Base-by-base conservation (phyloP, 2,888 invertebrate species). In the Priocnemis perturbator region DNA sequence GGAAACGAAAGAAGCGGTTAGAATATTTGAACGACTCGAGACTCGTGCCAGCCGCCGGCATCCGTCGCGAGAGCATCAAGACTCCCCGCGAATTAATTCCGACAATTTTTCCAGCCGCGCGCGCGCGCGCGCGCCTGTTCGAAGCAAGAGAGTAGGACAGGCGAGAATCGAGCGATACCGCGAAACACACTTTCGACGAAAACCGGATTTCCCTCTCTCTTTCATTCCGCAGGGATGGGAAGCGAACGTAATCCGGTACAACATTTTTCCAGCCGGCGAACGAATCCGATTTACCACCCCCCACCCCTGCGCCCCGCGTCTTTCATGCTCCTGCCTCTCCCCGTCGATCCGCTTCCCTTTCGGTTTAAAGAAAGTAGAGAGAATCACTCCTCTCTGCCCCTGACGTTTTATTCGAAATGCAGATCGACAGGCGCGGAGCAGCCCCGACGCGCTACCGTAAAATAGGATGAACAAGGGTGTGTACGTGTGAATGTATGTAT, bases 361-460 rank as follows among this genome's bases (percentile, higher is more conserved):
- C 64, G 20, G 5, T 60, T 60, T 60, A 58, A 58, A 58, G 37
- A 58, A 26, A 30, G 44, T 21, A 58, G 44, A 58, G 58, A 37
- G 44, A 58, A 58, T 58, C 58, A 44, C 30, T 44, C 44, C 37
- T 20, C 37, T 20, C 37, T 44, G 44, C 58, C 67, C 59, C 56
- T 62, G 70, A 70, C 63, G 62, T 71, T 68, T 71, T 68, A 68
- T 71, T 68, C 71, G 71, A 53, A 68, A 71, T 63, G 68, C 60
- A 68, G 68, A 71, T 71, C 68, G 71, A 71, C 68, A 64, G 70
- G 56, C 58, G 55, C 62, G 59, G 62, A 23, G 64, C 26, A 45
- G 47, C 52, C 21, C 44, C 50, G 59, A 53, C 50, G 53, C 62
- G 67, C 59, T 20, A 62, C 69, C 69, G 69, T 69, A 69, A 69